A percentile compares a stretch with the other conserved stretches of the same genome.
Evolutionary conservation across 2,888 invertebrate genomes (phyloP).

Genomic region (Antitype chi): DNA sequence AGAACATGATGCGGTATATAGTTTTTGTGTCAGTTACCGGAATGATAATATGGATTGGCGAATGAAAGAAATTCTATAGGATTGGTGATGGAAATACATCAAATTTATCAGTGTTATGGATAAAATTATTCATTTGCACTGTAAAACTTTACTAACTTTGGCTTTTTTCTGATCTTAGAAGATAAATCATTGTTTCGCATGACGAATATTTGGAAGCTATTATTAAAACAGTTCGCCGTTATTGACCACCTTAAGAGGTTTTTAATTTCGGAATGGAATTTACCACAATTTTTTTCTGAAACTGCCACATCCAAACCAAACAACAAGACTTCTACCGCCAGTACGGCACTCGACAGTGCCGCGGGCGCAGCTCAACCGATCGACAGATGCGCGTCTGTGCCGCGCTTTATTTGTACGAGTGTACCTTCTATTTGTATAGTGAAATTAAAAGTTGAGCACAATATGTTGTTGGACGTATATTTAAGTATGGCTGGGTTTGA

Average conservation of each 20-base stretch:
- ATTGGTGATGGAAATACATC: not conserved
- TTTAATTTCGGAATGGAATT: not conserved
- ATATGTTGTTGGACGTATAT: constrained; percentile 54
- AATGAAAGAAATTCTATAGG: not conserved
- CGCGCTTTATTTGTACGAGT: constrained; percentile 51
- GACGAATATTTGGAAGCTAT: not conserved
- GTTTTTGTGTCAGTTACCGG: not conserved
- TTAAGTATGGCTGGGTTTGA: not conserved
- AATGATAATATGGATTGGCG: not conserved
- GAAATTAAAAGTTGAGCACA: constrained; percentile 65
- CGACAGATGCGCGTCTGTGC: constrained; percentile 65
- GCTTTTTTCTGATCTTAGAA: not conserved
- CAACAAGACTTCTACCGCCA: not conserved
- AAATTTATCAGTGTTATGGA: not conserved
- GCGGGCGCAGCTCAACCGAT: constrained; percentile 61
- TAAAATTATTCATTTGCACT: not conserved
- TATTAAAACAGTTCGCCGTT: not conserved
- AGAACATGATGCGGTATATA: constrained; percentile 62
- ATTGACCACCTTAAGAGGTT: not conserved
- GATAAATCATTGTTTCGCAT: not conserved
- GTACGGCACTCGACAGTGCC: constrained; percentile 45
- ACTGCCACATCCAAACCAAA: constrained; percentile 41
- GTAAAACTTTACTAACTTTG: not conserved
- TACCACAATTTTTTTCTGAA: not conserved
- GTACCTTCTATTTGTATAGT: constrained; percentile 64